Conservation (phyloP, 2,888 invertebrate species). For the Zygothrica quintamaculata region DNA sequence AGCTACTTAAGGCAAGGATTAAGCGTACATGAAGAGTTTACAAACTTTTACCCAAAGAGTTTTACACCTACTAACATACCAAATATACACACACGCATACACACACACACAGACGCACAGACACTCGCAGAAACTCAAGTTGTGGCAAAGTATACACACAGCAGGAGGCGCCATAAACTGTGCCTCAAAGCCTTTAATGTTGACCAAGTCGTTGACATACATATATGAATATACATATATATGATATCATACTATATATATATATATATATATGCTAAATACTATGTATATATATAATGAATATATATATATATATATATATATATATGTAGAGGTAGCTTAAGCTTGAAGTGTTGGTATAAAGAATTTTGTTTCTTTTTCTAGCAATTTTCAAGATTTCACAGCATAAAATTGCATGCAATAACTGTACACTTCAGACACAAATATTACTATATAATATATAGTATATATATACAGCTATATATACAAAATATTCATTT, state of each 20-base stretch:
- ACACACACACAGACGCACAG: conserved; percentile 1
- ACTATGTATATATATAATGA: background rate
- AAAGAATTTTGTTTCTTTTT: no score
- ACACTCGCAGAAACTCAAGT: conserved; percentile 3
- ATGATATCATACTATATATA: background rate
- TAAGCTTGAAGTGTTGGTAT: no score
- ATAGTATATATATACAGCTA: no score
- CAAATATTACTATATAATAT: no score
- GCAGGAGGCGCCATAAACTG: conserved; percentile 38
- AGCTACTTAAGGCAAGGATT: conserved; percentile 74
- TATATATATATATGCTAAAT: background rate
- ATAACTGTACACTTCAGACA: no score
- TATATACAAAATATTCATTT: no score
- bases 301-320: background rate
- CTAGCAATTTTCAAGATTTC: no score
- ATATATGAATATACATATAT: conserved; percentile 37
- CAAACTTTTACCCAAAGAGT: conserved; percentile 51
- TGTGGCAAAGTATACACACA: conserved; percentile 6
- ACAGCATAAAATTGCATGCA: no score
- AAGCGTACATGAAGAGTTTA: conserved; percentile 65
- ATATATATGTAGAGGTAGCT: no score
- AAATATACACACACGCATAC: conserved; percentile 15
- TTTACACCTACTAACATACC: conserved; percentile 1
- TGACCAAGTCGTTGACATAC: conserved; percentile 82
- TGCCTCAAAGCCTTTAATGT: conserved; percentile 71